Conservation (phyloP, 1,140 invertebrate species). For the Listronotus bonariensis region DNA sequence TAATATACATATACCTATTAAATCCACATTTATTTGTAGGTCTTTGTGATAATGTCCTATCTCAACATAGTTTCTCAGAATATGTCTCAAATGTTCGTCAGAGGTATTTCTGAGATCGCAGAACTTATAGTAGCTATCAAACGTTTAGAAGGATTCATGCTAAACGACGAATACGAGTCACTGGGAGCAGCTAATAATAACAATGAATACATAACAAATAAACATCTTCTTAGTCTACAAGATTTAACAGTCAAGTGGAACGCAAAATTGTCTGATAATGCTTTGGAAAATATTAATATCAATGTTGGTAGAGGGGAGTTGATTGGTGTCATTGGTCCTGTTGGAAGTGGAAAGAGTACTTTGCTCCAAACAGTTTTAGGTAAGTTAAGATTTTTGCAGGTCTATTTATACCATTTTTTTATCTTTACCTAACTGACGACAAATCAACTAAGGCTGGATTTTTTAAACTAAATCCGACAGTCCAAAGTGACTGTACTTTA, state of each 20-base stretch:
- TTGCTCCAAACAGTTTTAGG: constrained; percentile 57
- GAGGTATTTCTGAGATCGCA: constrained; percentile 67
- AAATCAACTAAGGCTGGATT: too few relatives aligned
- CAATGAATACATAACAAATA: constrained; percentile 28
- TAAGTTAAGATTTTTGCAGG: too few relatives aligned
- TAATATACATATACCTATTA: too few relatives aligned
- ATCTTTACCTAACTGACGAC: too few relatives aligned
- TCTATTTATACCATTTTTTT: too few relatives aligned
- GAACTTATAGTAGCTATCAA: constrained; percentile 66
- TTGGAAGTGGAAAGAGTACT: constrained; percentile 66
- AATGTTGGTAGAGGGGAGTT: constrained; percentile 61
- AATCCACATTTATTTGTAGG: constrained; percentile 39
- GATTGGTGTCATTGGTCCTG: constrained; percentile 67
- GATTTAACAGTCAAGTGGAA: constrained; percentile 59
- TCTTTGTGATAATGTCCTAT: constrained; percentile 69
- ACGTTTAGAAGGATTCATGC: constrained; percentile 61
- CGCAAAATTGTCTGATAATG: constrained; percentile 43
- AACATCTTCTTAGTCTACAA: constrained; percentile 47
- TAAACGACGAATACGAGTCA: constrained; percentile 59
- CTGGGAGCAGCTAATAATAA: constrained; percentile 33
- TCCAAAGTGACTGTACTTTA: too few relatives aligned
- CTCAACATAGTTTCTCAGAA: constrained; percentile 67
- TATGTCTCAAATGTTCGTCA: constrained; percentile 72
- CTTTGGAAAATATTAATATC: constrained; percentile 61
- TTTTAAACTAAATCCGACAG: too few relatives aligned